Evolutionary conservation across 2,113 vertebrate species (phyloP), one percentile per base, ranked within the genome.

Genomic region (Catharus fuscescens): DNA sequence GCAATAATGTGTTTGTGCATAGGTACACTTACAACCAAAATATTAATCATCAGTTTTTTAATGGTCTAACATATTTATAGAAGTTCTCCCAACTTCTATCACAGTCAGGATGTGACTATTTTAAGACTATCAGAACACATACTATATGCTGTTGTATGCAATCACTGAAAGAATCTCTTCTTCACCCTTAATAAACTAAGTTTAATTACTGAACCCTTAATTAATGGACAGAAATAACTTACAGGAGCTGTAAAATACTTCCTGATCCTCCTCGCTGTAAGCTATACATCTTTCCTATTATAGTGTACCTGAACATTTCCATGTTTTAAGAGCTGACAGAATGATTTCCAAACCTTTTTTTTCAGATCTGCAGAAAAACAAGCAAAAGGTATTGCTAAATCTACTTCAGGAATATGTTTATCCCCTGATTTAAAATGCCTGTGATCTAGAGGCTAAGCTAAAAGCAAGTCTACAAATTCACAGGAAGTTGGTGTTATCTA

Each of bases 211-310:
- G 42, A 52, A 79, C 40, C 69, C n/a, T 85, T 61, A 57, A 36
- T 28, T 65, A 85, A 47, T 42, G n/a, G 28, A 23, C 53, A 90
- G 57, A 93, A 95, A 90, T 81, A 93, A 95, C 28, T 78, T 67
- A 34, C 3, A 91, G 52, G 44, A 84, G 26, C 38, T 81, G 44
- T 64, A 71, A 89, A 91, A 74, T 59, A 70, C 28, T 74, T 91
- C 40, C 80, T 89, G 73, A 76, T 53, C 66, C 61, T n/a, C 18
- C 52, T 91, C 48, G 23, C 23, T 57, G 8, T 24, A 80, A n/a
- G 9, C 13, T 91, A 69, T 87, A 71, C 9, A 24, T n/a, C 61
- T 90, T 60, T 56, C 62, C 72, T 56, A 53, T 17, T n/a, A 47
- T 4, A 8, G 5, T 25, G 14, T n/a, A 47, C 61, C 40, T 85